These are phyloP conservation scores for Spea hammondii DNA, from an alignment of 2,797 vertebrate genomes.

Conservation along the genomic window DNA sequence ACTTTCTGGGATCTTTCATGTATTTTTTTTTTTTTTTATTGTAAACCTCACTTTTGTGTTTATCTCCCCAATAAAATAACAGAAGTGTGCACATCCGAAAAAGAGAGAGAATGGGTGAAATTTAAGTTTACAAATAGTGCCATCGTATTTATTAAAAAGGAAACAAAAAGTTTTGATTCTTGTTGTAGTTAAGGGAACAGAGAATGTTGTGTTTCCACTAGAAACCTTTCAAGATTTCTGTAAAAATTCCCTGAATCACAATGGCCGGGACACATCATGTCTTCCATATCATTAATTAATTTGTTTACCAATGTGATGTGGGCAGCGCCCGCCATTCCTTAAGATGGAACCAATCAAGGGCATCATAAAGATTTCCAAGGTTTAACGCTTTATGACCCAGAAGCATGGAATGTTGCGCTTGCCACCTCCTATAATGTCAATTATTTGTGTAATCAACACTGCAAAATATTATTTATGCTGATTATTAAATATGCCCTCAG, in stretches of 20 bases:
- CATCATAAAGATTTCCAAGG: neutral
- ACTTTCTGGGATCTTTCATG: conserved; percentile 60
- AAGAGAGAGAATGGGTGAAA: conserved; percentile 60
- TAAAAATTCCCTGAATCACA: conserved; percentile 5
- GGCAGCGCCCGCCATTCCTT: neutral
- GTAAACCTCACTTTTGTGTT: conserved; percentile 10
- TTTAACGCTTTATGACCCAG: neutral
- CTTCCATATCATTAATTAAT: too few relatives aligned
- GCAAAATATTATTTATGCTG: neutral
- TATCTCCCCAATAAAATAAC: conserved; percentile 2
- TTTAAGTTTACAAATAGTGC: conserved; percentile 69
- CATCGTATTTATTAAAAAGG: conserved; percentile 49
- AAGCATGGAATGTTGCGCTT: neutral
- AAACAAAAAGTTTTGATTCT: neutral
- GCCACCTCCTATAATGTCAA: neutral
- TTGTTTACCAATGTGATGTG: too few relatives aligned
- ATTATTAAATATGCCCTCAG: neutral
- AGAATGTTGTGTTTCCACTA: neutral
- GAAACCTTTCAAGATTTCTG: neutral
- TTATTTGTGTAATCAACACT: neutral
- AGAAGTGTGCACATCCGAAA: conserved; percentile 20
- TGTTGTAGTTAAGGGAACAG: neutral
- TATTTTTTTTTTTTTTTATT: conserved; percentile 57
- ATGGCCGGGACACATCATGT: too few relatives aligned
- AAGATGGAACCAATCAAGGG: neutral